These are phyloP conservation scores for Leucopsar rothschildi DNA, from an alignment of 2,113 vertebrate species.

Conservation along the genomic window DNA sequence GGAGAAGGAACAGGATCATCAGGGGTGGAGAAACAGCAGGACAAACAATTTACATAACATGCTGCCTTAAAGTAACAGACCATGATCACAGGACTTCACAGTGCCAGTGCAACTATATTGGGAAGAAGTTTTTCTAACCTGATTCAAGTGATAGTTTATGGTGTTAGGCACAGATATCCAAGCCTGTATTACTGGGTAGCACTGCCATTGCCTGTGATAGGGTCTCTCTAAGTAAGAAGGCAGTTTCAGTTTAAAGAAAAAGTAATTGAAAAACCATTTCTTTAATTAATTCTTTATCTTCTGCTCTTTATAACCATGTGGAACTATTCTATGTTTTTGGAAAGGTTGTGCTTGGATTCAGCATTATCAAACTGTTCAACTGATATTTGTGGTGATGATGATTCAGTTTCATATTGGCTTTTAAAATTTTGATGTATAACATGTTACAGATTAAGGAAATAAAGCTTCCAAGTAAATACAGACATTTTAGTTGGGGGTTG, in stretches of 20 bases:
- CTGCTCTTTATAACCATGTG: background rate
- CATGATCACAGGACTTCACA: background rate
- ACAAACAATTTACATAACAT: background rate
- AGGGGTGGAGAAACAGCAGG: background rate
- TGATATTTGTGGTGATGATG: background rate
- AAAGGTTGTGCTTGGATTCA: background rate
- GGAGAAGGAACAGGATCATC: background rate
- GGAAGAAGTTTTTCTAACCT: background rate
- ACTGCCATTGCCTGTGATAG: background rate
- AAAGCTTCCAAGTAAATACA: background rate
- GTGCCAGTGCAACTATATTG: background rate
- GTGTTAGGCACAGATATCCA: background rate
- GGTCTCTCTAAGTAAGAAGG: background rate
- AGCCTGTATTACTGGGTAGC: background rate
- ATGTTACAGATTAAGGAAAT: background rate
- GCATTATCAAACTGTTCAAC: background rate
- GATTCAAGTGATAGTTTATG: background rate
- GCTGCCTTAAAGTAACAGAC: background rate
- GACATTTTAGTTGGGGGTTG: background rate
- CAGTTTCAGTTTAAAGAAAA: background rate
- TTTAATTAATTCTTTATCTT: background rate
- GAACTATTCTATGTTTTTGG: background rate
- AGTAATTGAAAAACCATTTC: background rate
- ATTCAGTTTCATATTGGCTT: background rate
- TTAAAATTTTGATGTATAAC: background rate